These are phyloP conservation scores for Cydia pomonella DNA, from an alignment of 1,140 invertebrate genomes.

Conservation along the genomic window DNA sequence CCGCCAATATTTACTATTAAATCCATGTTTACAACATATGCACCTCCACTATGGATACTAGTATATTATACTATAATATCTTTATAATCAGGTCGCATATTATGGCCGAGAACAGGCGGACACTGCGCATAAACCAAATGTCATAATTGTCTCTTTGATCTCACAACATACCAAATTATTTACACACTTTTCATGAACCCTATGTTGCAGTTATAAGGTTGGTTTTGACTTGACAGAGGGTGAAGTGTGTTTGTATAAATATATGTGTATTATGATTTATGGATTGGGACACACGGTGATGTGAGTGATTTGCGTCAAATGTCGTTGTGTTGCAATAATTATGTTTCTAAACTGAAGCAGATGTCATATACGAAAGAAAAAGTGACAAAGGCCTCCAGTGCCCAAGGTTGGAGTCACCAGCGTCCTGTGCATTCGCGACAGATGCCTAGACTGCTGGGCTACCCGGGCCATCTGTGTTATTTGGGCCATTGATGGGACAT, in stretches of 20 bases:
- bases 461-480: too few relatives aligned
- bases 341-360: too few relatives aligned
- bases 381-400: too few relatives aligned
- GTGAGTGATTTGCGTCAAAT: constrained; percentile 12
- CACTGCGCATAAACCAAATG: not conserved
- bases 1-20: not conserved
- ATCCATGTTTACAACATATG: not conserved
- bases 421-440: too few relatives aligned
- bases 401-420: too few relatives aligned
- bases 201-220: not conserved
- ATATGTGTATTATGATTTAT: constrained; percentile 16
- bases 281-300: not conserved
- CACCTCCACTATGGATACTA: not conserved
- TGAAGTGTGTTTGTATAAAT: not conserved
- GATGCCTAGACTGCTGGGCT: too few relatives aligned
- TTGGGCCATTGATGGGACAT: too few relatives aligned
- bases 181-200: not conserved
- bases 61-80: not conserved
- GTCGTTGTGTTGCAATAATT: constrained; percentile 1
- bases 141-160: constrained; percentile 14
- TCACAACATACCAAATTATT: not conserved
- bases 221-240: not conserved
- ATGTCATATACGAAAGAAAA: too few relatives aligned
- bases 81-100: constrained; percentile 14
- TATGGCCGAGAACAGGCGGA: constrained; percentile 1